Evolutionary conservation across 2,797 vertebrate species (phyloP), one percentile per base, ranked within the genome.

Genomic region (Amphiprion clarkii): DNA sequence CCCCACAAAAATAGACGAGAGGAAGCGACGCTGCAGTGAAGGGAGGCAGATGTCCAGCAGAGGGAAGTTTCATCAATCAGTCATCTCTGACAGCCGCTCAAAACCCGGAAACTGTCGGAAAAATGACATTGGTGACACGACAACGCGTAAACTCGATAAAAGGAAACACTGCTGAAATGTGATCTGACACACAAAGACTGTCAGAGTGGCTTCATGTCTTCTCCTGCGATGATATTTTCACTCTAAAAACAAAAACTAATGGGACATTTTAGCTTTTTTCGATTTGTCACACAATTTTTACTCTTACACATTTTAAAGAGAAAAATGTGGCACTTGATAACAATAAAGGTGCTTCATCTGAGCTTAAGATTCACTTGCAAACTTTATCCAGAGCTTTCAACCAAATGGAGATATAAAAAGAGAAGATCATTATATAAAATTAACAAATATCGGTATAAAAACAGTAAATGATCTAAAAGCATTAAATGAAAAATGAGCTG

Each of bases 1-100:
- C 67, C 67, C 44, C 53, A 51, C 71, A 40, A 59, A 73, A 78
- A 78, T 48, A 70, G 74, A 69, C 25, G 0, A 51, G 46, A 76
- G 63, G 57, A 42, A 39, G 70, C 31, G 65, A 53, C 3, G 19
- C 48, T 29, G 51, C 10, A 39, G 52, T 54, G 72, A 80, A 40
- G 54, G 74, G 49, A 83, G 71, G 69, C 76, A 87, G 64, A 81
- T 58, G 76, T 84, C 76, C 76, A 63, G 48, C 65, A 33, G 44
- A 42, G 46, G 65, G 52, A 59, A 40, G 40, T 56, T 79, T 74
- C 21, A 81, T 81, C 61, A 81, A 44, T 9, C 33, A 62, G n/a
- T 17, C 5, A 19, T 73, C 60, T 55, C 39, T 64, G 70, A 80
- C 39, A 68, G 67, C 51, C 21, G 48, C 49, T 82, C 44, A 67